A percentile compares a stretch with the other conserved stretches of the same genome.
Conservation (phyloP, 2,113 vertebrate genomes). For the Baryphthengus martii region DNA sequence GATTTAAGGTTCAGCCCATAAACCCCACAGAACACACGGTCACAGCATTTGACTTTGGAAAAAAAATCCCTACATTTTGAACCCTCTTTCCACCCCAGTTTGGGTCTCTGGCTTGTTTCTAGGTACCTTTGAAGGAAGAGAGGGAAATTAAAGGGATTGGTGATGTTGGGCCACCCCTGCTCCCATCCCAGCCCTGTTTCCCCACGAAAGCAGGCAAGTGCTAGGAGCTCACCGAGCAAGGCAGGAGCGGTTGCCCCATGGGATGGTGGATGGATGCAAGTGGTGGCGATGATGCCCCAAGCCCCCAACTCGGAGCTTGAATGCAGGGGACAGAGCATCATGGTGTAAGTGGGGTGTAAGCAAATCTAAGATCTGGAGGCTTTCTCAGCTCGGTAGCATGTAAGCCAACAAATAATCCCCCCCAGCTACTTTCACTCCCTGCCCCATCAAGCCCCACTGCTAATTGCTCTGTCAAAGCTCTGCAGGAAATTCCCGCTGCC, state of each 20-base stretch:
- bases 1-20: not conserved
- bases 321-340: fast-evolving
- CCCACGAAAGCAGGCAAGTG: fast-evolving
- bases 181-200: not conserved
- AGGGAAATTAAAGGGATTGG: not conserved
- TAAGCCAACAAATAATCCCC: not conserved
- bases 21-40: not conserved
- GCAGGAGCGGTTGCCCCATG: fast-evolving
- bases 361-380: not conserved
- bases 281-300: fast-evolving
- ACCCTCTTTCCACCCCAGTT: not conserved
- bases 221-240: fast-evolving
- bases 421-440: not conserved
- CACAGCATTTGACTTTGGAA: not conserved
- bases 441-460: not conserved
- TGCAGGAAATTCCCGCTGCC: not conserved
- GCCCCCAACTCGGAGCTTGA: fast-evolving
- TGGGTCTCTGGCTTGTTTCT: not conserved
- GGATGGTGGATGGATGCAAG: not conserved
- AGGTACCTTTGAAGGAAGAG: not conserved
- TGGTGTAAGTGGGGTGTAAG: not conserved
- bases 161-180: not conserved
- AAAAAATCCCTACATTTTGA: not conserved
- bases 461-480: not conserved
- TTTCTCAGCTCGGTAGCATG: not conserved